Evolutionary conservation across 2,888 invertebrate species (phyloP).

Genomic region (Ectobius pallidus): DNA sequence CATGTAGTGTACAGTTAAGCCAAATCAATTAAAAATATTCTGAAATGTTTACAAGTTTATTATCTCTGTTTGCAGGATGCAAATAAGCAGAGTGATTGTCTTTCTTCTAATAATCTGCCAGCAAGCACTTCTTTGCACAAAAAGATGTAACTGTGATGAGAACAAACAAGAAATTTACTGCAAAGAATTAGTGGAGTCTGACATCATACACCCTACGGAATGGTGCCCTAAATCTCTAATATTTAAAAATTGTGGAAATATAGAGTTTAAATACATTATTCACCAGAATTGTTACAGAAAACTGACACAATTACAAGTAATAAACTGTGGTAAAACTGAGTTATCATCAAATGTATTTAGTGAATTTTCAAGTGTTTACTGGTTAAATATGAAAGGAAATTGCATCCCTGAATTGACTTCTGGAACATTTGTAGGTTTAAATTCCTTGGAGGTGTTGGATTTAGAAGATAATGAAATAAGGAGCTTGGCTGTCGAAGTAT

Average conservation of each 20-base stretch:
- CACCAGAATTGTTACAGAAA: neutral
- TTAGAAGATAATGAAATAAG: neutral
- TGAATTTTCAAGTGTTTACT: neutral
- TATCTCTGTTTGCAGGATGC: too few relatives aligned
- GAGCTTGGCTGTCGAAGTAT: neutral
- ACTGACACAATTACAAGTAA: neutral
- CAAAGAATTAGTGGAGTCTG: neutral
- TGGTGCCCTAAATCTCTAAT: neutral
- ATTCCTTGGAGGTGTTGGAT: neutral
- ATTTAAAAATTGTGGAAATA: neutral
- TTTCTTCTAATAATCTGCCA: too few relatives aligned
- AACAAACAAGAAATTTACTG: neutral
- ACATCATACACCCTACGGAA: neutral
- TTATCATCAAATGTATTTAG: neutral
- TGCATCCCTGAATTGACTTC: neutral
- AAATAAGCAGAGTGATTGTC: too few relatives aligned
- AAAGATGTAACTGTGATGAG: neutral
- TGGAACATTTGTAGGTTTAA: neutral
- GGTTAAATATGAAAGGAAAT: neutral
- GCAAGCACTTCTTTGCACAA: neutral
- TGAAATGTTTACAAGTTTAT: too few relatives aligned
- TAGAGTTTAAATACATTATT: neutral
- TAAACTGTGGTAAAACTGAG: neutral
- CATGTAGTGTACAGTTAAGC: too few relatives aligned
- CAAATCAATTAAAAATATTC: too few relatives aligned